Conservation (phyloP, 2,797 vertebrate genomes). For the Steatocranus sp. region DNA sequence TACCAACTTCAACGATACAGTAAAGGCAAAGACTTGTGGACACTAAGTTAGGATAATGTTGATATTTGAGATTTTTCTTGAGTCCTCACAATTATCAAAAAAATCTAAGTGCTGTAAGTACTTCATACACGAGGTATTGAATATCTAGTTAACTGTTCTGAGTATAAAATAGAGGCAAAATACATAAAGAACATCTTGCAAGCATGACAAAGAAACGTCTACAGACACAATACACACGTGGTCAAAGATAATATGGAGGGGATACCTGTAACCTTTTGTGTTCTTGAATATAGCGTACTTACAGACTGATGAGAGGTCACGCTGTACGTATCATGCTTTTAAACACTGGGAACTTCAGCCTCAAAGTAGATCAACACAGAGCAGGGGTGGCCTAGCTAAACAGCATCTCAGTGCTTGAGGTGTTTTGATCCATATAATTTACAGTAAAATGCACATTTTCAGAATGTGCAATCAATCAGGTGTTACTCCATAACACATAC, state of each 20-base stretch:
- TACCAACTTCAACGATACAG: slow-evolving; percentile 79
- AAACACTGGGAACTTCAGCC: slow-evolving; percentile 12
- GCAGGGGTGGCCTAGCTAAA: neutral
- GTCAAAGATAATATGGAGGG: slow-evolving; percentile 70
- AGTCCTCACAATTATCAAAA: slow-evolving; percentile 74
- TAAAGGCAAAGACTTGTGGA: slow-evolving; percentile 80
- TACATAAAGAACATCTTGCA: slow-evolving; percentile 72
- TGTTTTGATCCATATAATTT: slow-evolving; percentile 23
- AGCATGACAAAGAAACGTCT: slow-evolving; percentile 74
- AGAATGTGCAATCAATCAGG: slow-evolving; percentile 25
- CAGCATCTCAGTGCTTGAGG: neutral
- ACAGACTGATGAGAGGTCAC: slow-evolving; percentile 48
- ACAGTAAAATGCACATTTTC: slow-evolving; percentile 31
- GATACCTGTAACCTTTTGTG: slow-evolving; percentile 52
- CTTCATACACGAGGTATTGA: slow-evolving; percentile 77
- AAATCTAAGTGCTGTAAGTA: slow-evolving; percentile 80
- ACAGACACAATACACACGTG: slow-evolving; percentile 70
- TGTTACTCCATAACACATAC: neutral
- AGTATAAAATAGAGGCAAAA: slow-evolving; percentile 75
- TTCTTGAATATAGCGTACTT: slow-evolving; percentile 53
- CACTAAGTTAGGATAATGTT: slow-evolving; percentile 75
- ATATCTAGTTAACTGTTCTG: slow-evolving; percentile 71
- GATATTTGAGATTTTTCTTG: slow-evolving; percentile 71
- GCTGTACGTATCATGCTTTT: slow-evolving; percentile 42
- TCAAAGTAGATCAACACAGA: slow-evolving; percentile 2